These are phyloP conservation scores for Sclerodermus sp. DNA, from an alignment of 2,888 invertebrate genomes.

Conservation along the genomic window DNA sequence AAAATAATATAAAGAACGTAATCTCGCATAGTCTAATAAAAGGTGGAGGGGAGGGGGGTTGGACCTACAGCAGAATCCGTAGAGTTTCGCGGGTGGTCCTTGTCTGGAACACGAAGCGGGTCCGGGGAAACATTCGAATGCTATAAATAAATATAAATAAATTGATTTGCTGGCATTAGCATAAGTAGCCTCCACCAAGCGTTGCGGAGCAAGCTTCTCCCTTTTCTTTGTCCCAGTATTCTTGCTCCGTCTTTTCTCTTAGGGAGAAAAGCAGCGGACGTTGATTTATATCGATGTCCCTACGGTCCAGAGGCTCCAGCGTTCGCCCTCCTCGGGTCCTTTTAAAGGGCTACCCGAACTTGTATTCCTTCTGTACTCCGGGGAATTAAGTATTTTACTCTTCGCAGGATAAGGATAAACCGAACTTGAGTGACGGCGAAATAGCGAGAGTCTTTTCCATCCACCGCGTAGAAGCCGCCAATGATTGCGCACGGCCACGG, in stretches of 20 bases:
- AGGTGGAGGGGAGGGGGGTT: not conserved
- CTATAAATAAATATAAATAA: conserved; percentile 51
- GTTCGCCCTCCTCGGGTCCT: conserved; percentile 19
- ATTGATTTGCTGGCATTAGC: conserved; percentile 48
- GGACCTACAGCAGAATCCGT: conserved; percentile 15
- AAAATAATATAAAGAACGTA: not conserved
- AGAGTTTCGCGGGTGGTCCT: conserved; percentile 46
- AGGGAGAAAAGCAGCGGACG: conserved; percentile 24
- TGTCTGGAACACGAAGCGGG: conserved; percentile 19
- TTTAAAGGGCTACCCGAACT: conserved; percentile 14
- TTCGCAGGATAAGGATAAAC: too few relatives aligned
- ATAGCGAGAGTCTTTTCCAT: too few relatives aligned
- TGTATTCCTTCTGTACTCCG: conserved; percentile 4
- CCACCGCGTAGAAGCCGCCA: too few relatives aligned
- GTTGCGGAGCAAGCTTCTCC: conserved; percentile 12
- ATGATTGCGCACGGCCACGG: too few relatives aligned
- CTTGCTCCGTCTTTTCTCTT: conserved; percentile 1
- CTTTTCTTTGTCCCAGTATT: conserved; percentile 2
- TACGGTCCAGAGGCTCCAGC: conserved; percentile 31
- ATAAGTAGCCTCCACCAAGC: conserved; percentile 36
- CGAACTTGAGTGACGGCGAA: too few relatives aligned
- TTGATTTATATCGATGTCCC: conserved; percentile 42
- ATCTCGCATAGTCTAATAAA: not conserved
- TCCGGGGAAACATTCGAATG: conserved; percentile 43
- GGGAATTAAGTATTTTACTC: too few relatives aligned